Evolutionary conservation across 1,140 invertebrate species (phyloP).

Genomic region (Ladona fulva): DNA sequence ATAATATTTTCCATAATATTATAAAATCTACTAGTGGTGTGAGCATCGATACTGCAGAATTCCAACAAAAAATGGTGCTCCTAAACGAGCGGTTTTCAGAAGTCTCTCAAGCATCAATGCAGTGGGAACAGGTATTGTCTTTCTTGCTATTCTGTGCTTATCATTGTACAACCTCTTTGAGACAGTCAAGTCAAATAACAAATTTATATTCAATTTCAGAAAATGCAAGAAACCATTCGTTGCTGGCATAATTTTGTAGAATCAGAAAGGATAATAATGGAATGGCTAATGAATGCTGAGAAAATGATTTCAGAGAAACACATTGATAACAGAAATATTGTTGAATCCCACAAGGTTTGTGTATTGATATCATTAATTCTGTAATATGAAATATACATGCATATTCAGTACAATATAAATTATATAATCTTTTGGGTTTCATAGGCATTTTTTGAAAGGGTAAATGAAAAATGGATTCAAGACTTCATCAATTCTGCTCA

Average conservation of each 20-base stretch:
- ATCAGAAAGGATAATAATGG: slow-evolving; percentile 64
- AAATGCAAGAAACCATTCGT: slow-evolving; percentile 64
- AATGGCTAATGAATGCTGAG: slow-evolving; percentile 79
- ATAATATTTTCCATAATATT: slow-evolving; percentile 87
- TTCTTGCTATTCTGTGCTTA: neutral
- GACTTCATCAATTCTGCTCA: slow-evolving; percentile 70
- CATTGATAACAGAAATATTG: slow-evolving; percentile 67
- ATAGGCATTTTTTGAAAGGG: slow-evolving; percentile 71
- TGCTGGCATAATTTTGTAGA: slow-evolving; percentile 81
- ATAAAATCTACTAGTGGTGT: slow-evolving; percentile 61
- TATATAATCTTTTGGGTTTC: slow-evolving; percentile 36
- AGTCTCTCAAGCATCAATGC: slow-evolving; percentile 59
- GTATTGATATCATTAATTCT: neutral
- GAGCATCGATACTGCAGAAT: slow-evolving; percentile 60
- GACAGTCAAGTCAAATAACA: neutral
- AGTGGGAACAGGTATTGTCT: slow-evolving; percentile 56
- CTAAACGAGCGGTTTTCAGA: slow-evolving; percentile 74
- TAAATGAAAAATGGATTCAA: slow-evolving; percentile 72
- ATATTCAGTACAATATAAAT: neutral
- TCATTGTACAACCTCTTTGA: neutral
- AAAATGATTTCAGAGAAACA: slow-evolving; percentile 69
- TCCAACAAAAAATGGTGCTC: slow-evolving; percentile 58
- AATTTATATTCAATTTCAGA: slow-evolving; percentile 28
- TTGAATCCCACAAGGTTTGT: slow-evolving; percentile 44
- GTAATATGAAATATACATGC: neutral